A percentile compares a stretch with the other conserved stretches of the same genome.
phyloP scores from a whole-genome alignment of 1,140 invertebrate species.

The Apocrypta bakeri region DNA sequence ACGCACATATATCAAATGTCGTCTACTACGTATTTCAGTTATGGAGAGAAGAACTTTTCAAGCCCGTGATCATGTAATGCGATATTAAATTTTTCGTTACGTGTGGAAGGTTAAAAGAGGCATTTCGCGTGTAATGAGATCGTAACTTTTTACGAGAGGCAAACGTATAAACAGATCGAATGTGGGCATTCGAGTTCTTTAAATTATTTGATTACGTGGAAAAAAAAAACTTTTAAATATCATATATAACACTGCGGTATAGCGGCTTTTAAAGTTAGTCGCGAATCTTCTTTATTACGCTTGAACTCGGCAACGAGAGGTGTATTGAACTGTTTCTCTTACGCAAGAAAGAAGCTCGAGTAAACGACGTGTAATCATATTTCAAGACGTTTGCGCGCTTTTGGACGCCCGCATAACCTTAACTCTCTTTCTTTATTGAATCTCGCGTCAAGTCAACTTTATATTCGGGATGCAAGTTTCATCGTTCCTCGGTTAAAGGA shows the following conservation, averaged over 20 bases:
- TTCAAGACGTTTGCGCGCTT: background rate
- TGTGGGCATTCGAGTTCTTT: too few species aligned
- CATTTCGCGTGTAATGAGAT: background rate
- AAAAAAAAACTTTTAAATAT: too few species aligned
- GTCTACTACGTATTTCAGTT: too few species aligned
- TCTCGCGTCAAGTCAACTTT: background rate
- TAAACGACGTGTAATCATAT: background rate
- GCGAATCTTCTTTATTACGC: background rate
- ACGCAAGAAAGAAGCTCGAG: background rate
- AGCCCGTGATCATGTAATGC: background rate
- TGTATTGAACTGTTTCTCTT: background rate
- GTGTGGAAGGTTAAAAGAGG: background rate
- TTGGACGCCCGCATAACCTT: background rate
- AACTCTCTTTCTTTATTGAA: conserved; percentile 1
- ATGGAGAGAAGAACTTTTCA: background rate
- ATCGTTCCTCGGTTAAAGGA: background rate
- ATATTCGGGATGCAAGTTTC: background rate
- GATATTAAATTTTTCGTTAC: background rate
- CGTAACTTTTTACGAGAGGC: background rate
- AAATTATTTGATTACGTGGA: too few species aligned
- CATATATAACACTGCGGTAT: too few species aligned
- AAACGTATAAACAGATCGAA: too few species aligned
- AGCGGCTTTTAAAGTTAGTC: background rate
- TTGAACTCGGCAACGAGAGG: background rate
- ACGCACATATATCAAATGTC: too few species aligned